A percentile compares a stretch with the other conserved stretches of the same genome.
phyloP scores from a whole-genome alignment of 2,113 vertebrate species.

The Cyanoliseus patagonus region DNA sequence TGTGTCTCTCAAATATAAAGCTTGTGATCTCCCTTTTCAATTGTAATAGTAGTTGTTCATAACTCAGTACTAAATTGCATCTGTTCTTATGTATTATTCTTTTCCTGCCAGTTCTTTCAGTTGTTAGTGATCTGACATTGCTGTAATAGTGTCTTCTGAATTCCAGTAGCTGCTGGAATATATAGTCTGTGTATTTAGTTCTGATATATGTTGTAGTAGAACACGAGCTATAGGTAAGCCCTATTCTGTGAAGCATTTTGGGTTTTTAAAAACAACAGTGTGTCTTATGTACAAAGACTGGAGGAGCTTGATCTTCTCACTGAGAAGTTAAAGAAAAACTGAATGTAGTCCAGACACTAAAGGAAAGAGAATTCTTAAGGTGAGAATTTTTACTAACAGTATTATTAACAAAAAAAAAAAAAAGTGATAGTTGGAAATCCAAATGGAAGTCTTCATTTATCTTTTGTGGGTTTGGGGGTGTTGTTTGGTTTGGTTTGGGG shows the following conservation, averaged over 20 bases:
- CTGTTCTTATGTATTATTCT: accelerated
- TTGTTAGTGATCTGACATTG: not conserved
- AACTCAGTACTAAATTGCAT: not conserved
- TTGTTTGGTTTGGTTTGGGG: not conserved
- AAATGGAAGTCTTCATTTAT: not conserved
- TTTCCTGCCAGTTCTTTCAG: not conserved
- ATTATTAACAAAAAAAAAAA: not conserved
- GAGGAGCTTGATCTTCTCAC: not conserved
- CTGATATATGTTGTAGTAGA: not conserved
- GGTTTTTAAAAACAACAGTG: not conserved
- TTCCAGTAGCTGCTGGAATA: not conserved
- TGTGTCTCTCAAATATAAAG: not conserved
- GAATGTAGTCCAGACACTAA: not conserved
- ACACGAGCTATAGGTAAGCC: not conserved
- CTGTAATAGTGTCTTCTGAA: not conserved
- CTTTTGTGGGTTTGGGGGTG: not conserved
- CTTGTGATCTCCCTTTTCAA: not conserved
- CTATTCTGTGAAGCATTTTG: not conserved
- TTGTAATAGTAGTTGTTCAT: not conserved
- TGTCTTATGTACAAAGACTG: not conserved
- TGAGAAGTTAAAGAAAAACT: not conserved
- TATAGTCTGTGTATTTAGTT: not conserved
- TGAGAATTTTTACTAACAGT: not conserved
- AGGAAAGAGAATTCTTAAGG: not conserved
- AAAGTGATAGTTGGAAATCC: not conserved